These are phyloP conservation scores for Karalla daura DNA, from an alignment of 2,797 vertebrate genomes.

Conservation along the genomic window DNA sequence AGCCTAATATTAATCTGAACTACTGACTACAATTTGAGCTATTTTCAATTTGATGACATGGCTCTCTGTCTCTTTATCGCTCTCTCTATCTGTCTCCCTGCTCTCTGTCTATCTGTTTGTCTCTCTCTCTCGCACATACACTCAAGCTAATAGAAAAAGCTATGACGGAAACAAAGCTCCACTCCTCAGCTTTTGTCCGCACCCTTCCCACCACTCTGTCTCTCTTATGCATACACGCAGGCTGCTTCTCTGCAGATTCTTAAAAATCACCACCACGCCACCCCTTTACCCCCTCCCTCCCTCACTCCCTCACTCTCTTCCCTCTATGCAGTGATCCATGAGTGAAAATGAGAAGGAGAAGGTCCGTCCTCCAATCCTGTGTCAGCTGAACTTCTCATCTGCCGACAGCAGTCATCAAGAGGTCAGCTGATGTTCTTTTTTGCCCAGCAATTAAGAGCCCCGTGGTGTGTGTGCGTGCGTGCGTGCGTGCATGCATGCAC, in stretches of 20 bases:
- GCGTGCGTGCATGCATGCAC: slow-evolving; percentile 4
- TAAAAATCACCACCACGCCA: slow-evolving; percentile 10
- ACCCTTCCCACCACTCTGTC: slow-evolving; percentile 1
- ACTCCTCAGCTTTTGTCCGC: slow-evolving; percentile 50
- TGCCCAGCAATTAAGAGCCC: slow-evolving; percentile 91
- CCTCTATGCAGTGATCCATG: slow-evolving; percentile 5
- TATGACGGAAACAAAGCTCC: slow-evolving; percentile 42
- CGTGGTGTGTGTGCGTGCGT: slow-evolving; percentile 10
- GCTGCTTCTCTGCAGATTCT: slow-evolving; percentile 64
- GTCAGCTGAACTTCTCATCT: slow-evolving; percentile 81
- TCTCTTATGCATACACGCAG: slow-evolving; percentile 1
- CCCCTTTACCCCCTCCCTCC: not conserved
- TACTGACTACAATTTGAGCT: too few species aligned
- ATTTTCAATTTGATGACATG: too few species aligned
- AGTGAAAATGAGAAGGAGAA: not conserved
- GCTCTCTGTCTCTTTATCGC: not conserved
- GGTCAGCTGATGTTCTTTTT: slow-evolving; percentile 89
- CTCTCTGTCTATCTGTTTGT: not conserved
- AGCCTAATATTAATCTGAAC: too few species aligned
- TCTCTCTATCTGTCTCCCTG: slow-evolving; percentile 4
- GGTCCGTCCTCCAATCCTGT: slow-evolving; percentile 8
- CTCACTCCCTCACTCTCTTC: slow-evolving; percentile 19
- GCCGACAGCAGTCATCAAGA: slow-evolving; percentile 88
- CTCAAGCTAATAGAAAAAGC: slow-evolving; percentile 25
- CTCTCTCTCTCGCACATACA: slow-evolving; percentile 37